Evolutionary conservation across 2,888 invertebrate genomes (phyloP), one percentile per base, ranked within the genome.

Genomic region (Ommatoiulus sabulosus): DNA sequence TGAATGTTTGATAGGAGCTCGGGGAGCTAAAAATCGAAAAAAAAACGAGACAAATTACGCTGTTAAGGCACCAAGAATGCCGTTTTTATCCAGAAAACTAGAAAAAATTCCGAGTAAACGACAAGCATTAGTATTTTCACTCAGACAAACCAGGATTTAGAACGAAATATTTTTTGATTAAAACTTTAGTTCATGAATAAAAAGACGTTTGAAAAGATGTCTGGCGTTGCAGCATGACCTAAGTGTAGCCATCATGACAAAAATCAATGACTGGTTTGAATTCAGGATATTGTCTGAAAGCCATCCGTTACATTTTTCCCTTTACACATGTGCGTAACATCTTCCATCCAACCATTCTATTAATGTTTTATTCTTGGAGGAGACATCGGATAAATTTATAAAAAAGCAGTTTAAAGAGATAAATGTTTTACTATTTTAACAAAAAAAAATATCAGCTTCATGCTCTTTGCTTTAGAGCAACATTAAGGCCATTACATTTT

Each of bases 1-100:
- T 91, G 97, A 95, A 90, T 95, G 95, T 91, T 96, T 96, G 90
- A 94, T 94, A 0, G 97, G 96, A 88, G 95, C 93, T 91, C 95
- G 94, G 0, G 97, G 96, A 63, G 94, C 95, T 93, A 92, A 5
- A 92, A 92, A 89, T 52, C 90, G 44, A 89, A 90, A 15, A 85
- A 88, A 8, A n/a, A 57, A 87, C 0, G 20, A 87, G 12, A 4
- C 24, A 84, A 84, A 84, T 5, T 52, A 4, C 1, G 52, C 15
- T 17, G 12, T 52, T 52, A 15, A 15, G 52, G 15, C 48, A 48
- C 48, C 5, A 48, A 12, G 12, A 48, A 6, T 12, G 12, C 12
- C 48, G 48, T 3, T 48, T 48, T 48, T 3, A 48, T 48, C 48
- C 48, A 10, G 48, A 10, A 48, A 48, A 48, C 7, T 10, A 48